phyloP scores from a whole-genome alignment of 1,140 invertebrate genomes.

The Drosophila tsacasi region DNA sequence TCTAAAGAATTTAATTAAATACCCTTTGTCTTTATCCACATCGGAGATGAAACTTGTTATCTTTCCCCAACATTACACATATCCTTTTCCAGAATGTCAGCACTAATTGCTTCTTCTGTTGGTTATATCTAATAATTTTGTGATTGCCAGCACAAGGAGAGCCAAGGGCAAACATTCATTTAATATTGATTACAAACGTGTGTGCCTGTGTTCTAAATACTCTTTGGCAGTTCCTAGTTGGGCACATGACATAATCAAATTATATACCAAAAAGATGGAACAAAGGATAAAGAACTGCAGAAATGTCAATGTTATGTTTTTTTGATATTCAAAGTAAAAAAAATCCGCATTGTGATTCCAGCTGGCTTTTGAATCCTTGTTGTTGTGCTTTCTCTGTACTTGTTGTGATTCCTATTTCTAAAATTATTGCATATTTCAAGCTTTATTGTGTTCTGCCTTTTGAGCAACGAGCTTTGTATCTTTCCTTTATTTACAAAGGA shows the following conservation, averaged over 20 bases:
- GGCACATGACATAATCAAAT: conserved; percentile 39
- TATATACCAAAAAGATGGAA: conserved; percentile 41
- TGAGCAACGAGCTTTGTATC: neutral
- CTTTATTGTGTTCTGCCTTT: conserved; percentile 38
- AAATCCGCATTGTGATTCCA: conserved; percentile 57
- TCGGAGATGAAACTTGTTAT: conserved; percentile 1
- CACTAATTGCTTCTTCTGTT: conserved; percentile 45
- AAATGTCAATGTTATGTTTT: conserved; percentile 13
- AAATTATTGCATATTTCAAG: conserved; percentile 21
- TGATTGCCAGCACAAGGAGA: conserved; percentile 23
- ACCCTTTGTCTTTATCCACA: neutral
- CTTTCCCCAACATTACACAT: neutral
- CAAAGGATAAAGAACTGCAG: conserved; percentile 21
- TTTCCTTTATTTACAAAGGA: neutral
- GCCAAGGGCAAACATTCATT: conserved; percentile 56
- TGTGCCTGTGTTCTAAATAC: neutral
- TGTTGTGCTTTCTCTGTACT: neutral
- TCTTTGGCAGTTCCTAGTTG: conserved; percentile 8
- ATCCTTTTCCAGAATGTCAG: conserved; percentile 7
- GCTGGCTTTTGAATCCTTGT: conserved; percentile 26
- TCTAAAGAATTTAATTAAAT: conserved; percentile 3
- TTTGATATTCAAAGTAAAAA: conserved; percentile 37
- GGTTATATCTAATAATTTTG: conserved; percentile 59
- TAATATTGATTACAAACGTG: conserved; percentile 66
- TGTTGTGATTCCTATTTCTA: conserved; percentile 25